Base-by-base conservation (phyloP, 2,113 vertebrate species). In the Heterochromis multidens region DNA sequence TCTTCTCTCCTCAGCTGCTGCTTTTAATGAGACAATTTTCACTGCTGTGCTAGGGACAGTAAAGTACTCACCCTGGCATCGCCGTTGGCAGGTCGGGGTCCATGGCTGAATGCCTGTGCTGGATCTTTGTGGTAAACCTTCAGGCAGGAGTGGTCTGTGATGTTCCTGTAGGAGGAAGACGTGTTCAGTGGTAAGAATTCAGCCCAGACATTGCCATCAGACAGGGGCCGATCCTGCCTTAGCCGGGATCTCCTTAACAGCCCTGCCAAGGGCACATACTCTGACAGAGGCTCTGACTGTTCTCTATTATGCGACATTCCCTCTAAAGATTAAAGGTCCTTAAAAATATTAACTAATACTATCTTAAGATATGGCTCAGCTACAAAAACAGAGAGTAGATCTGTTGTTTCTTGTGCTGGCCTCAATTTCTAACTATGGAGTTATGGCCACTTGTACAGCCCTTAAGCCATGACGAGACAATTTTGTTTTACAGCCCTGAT, bases 71-170 rank as follows among this genome's bases (percentile, higher is more conserved):
- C 98, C 96, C 97, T 97, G 95, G 97, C 13, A 78, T 99, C 98
- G 84, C 97, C 97, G 63, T 98, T 99, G 93, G 97, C 86, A 61
- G 97, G 95, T 95, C 97, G 95, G 5, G 97, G 93, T 80, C 95
- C 96, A 82, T 99, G 97, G 93, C 93, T 99, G 95, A 99, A 99
- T 0, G 97, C 98, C 0, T 99, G 98, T 3, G 97, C 98, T 3
- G 98, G 97, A 89, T 99, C 98, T 94, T 99, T 99, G 96, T 99
- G 98, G 96, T 99, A 99, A 84, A 99, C 98, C 95, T 99, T 99
- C 92, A 99, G 97, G 92, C 98, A 98, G 61, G 98, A 97, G 94
- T 98, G 96, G 93, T 98, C 97, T 77, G 97, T 97, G 94, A 99
- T 99, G 94, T 97, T 98, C 96, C 98, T 99, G 92, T 92, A 95